Conservation (phyloP, 1,140 invertebrate species). For the Diabrotica virgifera region DNA sequence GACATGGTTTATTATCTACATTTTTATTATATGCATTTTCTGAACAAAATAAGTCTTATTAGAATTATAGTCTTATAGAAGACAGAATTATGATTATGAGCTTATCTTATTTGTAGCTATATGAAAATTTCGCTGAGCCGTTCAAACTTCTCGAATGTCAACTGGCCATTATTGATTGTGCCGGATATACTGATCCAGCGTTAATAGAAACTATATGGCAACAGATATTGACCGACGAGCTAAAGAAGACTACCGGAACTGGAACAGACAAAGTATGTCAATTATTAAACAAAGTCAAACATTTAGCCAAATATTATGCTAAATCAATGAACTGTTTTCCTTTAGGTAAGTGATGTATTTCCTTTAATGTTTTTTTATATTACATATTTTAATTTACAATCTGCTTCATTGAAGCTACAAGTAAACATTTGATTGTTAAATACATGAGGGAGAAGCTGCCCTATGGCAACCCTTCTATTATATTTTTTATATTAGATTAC, state of each 20-base stretch:
- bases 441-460: no score
- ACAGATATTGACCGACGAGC: conserved; percentile 66
- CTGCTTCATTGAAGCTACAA: no score
- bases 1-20: no score
- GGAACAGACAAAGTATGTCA: conserved; percentile 63
- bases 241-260: conserved; percentile 50
- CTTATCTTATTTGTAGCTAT: conserved; percentile 58
- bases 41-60: neutral
- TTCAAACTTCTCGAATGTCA: conserved; percentile 82
- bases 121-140: conserved; percentile 78
- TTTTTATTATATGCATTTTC: no score
- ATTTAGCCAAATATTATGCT: conserved; percentile 69
- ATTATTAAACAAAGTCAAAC: conserved; percentile 70
- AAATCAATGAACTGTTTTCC: conserved; percentile 74
- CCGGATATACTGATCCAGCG: conserved; percentile 68
- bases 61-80: no score
- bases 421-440: no score
- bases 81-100: no score
- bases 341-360: conserved; percentile 52
- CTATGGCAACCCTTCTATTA: no score
- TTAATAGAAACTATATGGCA: conserved; percentile 77
- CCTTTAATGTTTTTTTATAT: neutral
- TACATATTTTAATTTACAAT: neutral
- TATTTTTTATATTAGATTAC: no score
- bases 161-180: conserved; percentile 80